Percentiles rank a stretch among this genome's conserved stretches.
Conservation (phyloP, 2,888 invertebrate species). For the Limenitis camilla region DNA sequence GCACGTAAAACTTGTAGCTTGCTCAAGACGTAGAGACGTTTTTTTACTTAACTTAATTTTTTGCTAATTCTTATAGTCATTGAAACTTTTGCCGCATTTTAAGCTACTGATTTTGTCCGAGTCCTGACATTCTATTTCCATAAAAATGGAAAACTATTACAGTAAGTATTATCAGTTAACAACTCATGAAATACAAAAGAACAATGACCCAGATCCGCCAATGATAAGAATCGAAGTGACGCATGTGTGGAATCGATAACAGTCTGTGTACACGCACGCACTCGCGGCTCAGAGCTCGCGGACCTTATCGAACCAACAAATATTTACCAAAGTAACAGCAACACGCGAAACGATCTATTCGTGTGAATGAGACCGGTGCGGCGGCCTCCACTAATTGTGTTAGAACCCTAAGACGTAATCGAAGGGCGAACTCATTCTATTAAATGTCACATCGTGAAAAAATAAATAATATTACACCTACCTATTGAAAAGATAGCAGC, state of each 20-base stretch:
- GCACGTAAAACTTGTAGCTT: slow-evolving; percentile 19
- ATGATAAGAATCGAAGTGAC: slow-evolving; percentile 71
- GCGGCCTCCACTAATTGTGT: slow-evolving; percentile 42
- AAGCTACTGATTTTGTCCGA: no score
- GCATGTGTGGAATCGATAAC: slow-evolving; percentile 72
- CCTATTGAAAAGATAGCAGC: slow-evolving; percentile 61
- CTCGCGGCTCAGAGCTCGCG: slow-evolving; percentile 30
- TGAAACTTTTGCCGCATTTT: background rate
- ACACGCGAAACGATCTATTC: slow-evolving; percentile 52
- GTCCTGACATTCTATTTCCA: background rate
- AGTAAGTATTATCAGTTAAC: slow-evolving; percentile 31
- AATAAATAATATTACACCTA: slow-evolving; percentile 53
- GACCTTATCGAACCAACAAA: slow-evolving; percentile 58
- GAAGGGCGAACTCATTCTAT: slow-evolving; percentile 46
- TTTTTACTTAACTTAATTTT: slow-evolving; percentile 34
- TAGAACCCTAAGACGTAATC: slow-evolving; percentile 43
- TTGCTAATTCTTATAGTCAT: slow-evolving; percentile 33
- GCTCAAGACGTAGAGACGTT: slow-evolving; percentile 23
- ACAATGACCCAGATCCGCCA: slow-evolving; percentile 71
- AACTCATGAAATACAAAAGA: slow-evolving; percentile 60
- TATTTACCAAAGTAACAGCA: slow-evolving; percentile 64
- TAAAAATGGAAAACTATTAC: slow-evolving; percentile 9
- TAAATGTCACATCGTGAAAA: slow-evolving; percentile 39
- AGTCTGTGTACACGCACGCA: slow-evolving; percentile 61
- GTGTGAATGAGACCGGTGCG: slow-evolving; percentile 47